Evolutionary conservation across 2,797 vertebrate species (phyloP).

Genomic region (Bucorvus abyssinicus): DNA sequence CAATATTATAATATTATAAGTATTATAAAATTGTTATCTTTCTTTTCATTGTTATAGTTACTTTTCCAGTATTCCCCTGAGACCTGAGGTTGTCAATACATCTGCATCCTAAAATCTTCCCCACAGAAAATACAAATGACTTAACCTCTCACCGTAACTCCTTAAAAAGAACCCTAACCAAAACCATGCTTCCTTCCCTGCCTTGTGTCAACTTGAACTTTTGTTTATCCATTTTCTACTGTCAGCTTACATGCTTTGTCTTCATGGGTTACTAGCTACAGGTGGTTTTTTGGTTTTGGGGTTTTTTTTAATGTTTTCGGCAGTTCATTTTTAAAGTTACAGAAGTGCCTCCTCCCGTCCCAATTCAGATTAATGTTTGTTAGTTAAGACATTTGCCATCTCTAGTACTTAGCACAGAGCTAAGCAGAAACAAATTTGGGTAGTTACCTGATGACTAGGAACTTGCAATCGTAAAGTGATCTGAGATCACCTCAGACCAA

Average conservation of each 20-base stretch:
- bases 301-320: background rate
- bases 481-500: background rate
- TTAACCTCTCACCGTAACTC: background rate
- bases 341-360: background rate
- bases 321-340: background rate
- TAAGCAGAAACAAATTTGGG: background rate
- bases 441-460: background rate
- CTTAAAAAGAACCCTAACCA: background rate
- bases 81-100: background rate
- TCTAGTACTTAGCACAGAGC: background rate
- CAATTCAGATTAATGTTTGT: background rate
- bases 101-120: background rate
- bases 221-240: background rate
- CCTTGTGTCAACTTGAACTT: background rate
- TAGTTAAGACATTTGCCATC: background rate
- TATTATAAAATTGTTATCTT: background rate
- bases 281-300: background rate
- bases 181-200: background rate
- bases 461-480: background rate
- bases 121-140: background rate
- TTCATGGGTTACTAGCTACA: background rate
- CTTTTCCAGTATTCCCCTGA: background rate
- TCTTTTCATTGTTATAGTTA: background rate
- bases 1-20: background rate
- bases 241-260: background rate